Conservation (phyloP, 2,113 vertebrate species). For the Gymnarchus niloticus region DNA sequence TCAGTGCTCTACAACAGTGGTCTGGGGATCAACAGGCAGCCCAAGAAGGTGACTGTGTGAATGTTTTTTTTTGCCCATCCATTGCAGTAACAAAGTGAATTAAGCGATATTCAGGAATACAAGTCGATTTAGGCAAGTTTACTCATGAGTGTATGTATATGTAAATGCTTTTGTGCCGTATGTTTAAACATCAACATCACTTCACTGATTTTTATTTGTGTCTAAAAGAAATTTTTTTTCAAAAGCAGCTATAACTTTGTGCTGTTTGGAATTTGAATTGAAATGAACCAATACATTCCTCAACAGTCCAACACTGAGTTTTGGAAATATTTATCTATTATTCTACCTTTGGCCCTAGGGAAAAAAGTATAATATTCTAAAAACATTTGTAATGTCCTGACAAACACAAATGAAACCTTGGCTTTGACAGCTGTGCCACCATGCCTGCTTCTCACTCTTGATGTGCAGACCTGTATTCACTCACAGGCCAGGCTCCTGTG, state of each 20-base stretch:
- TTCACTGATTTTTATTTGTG: not conserved
- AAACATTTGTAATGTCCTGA: not conserved
- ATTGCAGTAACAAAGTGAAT: not conserved
- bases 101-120: not conserved
- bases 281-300: not conserved
- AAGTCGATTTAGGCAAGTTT: not conserved
- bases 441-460: not conserved
- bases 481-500: constrained; percentile 60
- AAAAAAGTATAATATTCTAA: not conserved
- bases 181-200: not conserved
- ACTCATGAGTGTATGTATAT: not conserved
- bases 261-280: not conserved
- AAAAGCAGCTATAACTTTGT: not conserved
- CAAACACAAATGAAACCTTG: not conserved
- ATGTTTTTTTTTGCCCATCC: not conserved
- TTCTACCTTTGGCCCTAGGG: not conserved
- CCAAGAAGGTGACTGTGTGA: constrained; percentile 41
- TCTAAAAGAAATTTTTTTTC: no score
- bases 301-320: not conserved
- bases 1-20: constrained; percentile 60
- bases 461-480: not conserved
- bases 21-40: constrained; percentile 50
- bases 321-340: not conserved
- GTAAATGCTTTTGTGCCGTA: not conserved
- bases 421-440: not conserved